Base-by-base conservation (phyloP, 2,888 invertebrate species). In the Tetropium fuscum region DNA sequence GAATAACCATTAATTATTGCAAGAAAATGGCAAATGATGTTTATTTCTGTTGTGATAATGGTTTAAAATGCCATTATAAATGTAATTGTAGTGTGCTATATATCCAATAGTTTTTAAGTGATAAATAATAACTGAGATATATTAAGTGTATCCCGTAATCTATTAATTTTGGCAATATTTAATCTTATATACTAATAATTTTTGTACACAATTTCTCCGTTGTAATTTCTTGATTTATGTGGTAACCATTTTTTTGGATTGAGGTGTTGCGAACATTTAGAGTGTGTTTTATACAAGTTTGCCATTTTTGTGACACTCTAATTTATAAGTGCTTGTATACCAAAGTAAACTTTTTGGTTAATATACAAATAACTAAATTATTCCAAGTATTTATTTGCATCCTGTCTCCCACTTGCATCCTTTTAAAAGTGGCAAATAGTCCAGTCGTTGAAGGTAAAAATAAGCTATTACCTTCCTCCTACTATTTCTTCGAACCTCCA, bases 51-150 rank as follows among this genome's bases (percentile, higher is more conserved):
- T 74, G 73, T 77, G 74, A 77, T 75, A 73, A 77, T 76, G 76
- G 75, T 77, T 76, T 78, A 74, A 77, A 79, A 78, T 79, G 79
- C 79, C 78, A 77, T 79, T 77, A 74, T 76, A 74, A 65, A 59
- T 76, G 75, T 78, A 74, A 71, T 76, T 77, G 80, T 78, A 75
- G 79, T 80, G 80, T 80, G 80, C 80, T 79, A 77, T 77, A 76
- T 75, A 75, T 72, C 59, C 72, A 61, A 61, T 74, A 74, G 72
- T 48, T 41, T n/a, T 51, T 66, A 64, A 66, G 61, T 53, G 53
- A 63, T 60, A 53, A 63, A 41, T 47, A n/a, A 57, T 64, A 66
- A 53, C 51, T 53, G 47, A 53, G 58, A 56, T 40, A 13, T 63
- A 63, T 58, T 59, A 48, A 57, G 58, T 60, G 64, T 64, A 64